Conservation (phyloP, 2,888 invertebrate genomes). For the Macaria notata region DNA sequence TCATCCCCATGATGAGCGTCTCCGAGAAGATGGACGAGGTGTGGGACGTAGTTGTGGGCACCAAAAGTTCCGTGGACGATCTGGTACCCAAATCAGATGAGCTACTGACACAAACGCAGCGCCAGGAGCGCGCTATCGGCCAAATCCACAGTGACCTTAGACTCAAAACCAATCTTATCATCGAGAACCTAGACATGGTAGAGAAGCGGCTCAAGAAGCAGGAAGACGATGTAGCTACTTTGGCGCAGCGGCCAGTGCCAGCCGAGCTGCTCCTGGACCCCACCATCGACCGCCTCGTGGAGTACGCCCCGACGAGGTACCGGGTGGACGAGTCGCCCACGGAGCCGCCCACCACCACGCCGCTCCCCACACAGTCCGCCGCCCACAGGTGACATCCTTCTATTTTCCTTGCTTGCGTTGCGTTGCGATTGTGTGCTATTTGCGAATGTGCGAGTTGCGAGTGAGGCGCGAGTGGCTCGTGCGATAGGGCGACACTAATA, state of each 20-base stretch:
- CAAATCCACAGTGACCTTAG: conserved; percentile 92
- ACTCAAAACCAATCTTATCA: conserved; percentile 92
- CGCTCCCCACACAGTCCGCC: conserved; percentile 55
- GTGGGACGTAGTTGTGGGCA: conserved; percentile 94
- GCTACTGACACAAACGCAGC: conserved; percentile 90
- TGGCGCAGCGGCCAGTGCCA: conserved; percentile 88
- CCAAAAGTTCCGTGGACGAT: conserved; percentile 93
- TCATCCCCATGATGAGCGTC: conserved; percentile 91
- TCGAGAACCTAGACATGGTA: conserved; percentile 93
- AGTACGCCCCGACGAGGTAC: conserved; percentile 89
- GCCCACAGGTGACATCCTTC: conserved; percentile 71
- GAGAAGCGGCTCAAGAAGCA: conserved; percentile 92
- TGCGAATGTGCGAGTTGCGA: conserved; percentile 21
- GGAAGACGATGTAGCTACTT: conserved; percentile 90
- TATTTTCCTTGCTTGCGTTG: conserved; percentile 43
- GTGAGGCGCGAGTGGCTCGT: conserved; percentile 20
- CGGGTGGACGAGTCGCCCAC: conserved; percentile 67
- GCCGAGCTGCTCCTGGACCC: conserved; percentile 88
- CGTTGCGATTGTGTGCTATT: conserved; percentile 44
- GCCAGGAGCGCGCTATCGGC: conserved; percentile 93
- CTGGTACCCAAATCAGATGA: conserved; percentile 94
- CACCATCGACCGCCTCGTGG: conserved; percentile 89
- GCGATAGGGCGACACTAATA: conserved; percentile 58
- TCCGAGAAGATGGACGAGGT: conserved; percentile 96
- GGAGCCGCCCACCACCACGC: conserved; percentile 67